A percentile compares a stretch with the other conserved stretches of the same genome.
Evolutionary conservation across 1,140 invertebrate genomes (phyloP).

Genomic region (Brachionus rubens): DNA sequence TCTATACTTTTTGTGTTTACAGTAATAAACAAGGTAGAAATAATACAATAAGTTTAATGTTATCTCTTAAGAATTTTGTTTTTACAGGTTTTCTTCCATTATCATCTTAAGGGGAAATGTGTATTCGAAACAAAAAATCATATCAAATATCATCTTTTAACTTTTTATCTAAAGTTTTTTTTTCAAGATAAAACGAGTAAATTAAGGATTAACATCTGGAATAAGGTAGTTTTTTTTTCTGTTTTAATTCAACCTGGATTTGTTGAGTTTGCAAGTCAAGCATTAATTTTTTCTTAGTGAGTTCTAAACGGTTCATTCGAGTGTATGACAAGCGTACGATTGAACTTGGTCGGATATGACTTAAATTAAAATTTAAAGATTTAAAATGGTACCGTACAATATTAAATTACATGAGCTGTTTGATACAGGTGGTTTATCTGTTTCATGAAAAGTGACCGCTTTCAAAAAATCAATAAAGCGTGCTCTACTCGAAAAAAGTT

Average conservation of each 20-base stretch:
- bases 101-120: not conserved
- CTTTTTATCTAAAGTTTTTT: too few relatives aligned
- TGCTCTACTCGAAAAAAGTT: not conserved
- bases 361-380: conserved; percentile 1
- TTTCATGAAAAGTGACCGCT: not conserved
- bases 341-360: conserved; percentile 25
- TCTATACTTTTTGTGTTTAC: not conserved
- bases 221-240: not conserved
- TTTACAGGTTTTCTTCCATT: not conserved
- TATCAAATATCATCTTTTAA: conserved; percentile 18
- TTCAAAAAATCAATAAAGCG: not conserved
- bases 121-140: too few relatives aligned
- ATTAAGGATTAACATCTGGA: conserved; percentile 13
- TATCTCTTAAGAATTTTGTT: not conserved
- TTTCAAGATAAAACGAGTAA: not conserved
- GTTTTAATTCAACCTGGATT: too few relatives aligned
- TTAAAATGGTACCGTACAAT: not conserved
- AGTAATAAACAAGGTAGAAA: conserved; percentile 29
- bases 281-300: not conserved
- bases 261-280: not conserved
- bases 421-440: conserved; percentile 17
- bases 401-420: conserved; percentile 1
- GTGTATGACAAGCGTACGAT: conserved; percentile 22
- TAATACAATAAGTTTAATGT: too few relatives aligned
- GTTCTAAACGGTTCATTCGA: not conserved